These are phyloP conservation scores for Pandemis corylana DNA, from an alignment of 2,888 invertebrate genomes.

Conservation along the genomic window DNA sequence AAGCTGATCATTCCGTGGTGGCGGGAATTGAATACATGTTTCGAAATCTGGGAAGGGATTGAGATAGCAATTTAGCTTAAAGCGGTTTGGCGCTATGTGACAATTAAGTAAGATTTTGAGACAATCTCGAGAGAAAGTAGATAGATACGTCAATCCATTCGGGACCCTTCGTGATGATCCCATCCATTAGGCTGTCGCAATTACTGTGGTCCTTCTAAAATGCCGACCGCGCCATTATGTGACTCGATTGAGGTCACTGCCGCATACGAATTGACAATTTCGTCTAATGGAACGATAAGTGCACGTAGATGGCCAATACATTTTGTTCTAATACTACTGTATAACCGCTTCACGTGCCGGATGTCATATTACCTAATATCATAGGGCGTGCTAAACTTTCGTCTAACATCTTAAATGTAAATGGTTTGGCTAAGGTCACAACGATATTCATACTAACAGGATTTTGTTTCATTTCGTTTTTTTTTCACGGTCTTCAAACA, in stretches of 20 bases:
- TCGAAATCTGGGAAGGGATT: conserved; percentile 1
- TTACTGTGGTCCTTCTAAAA: conserved; percentile 59
- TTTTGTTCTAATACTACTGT: conserved; percentile 32
- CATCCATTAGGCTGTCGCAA: conserved; percentile 57
- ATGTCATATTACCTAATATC: conserved; percentile 2
- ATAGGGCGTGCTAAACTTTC: neutral
- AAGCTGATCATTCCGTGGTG: conserved; percentile 12
- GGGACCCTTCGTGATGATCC: conserved; percentile 54
- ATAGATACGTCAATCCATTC: conserved; percentile 53
- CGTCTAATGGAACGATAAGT: conserved; percentile 61
- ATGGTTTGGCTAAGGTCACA: neutral
- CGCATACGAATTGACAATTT: conserved; percentile 64
- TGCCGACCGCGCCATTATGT: conserved; percentile 47
- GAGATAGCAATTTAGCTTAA: conserved; percentile 5
- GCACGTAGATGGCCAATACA: conserved; percentile 45
- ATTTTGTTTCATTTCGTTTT: too few relatives aligned
- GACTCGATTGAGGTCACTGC: conserved; percentile 46
- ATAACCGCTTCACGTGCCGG: conserved; percentile 7
- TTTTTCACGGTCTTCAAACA: too few relatives aligned
- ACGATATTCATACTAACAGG: neutral
- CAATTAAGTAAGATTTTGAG: conserved; percentile 32
- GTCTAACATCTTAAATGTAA: neutral
- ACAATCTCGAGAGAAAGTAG: conserved; percentile 37
- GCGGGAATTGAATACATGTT: conserved; percentile 4
- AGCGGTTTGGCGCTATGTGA: conserved; percentile 16